These are phyloP conservation scores for Coecobrya sp. DNA, from an alignment of 2,888 invertebrate species.

Conservation along the genomic window DNA sequence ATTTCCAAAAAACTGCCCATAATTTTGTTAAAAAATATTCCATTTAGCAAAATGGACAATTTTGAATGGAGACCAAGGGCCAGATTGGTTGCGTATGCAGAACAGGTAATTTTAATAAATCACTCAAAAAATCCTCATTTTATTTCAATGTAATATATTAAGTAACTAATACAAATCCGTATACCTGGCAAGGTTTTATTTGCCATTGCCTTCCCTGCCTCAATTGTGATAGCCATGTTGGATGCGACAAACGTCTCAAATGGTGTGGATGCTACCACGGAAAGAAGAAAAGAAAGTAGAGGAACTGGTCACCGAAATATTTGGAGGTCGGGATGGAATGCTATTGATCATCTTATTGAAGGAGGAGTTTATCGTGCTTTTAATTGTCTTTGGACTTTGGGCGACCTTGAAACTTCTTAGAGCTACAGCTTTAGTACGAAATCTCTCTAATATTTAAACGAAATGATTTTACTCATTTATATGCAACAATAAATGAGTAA, in stretches of 20 bases:
- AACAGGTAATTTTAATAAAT: constrained; percentile 20
- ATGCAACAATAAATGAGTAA: too few relatives aligned
- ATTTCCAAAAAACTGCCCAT: too few relatives aligned
- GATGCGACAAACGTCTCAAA: background rate
- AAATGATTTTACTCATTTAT: too few relatives aligned
- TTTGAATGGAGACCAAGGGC: constrained; percentile 33
- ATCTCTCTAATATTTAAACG: too few relatives aligned
- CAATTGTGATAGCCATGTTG: background rate
- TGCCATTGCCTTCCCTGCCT: constrained; percentile 3
- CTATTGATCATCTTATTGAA: background rate
- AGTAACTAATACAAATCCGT: too few relatives aligned
- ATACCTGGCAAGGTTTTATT: too few relatives aligned
- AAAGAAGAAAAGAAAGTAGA: background rate
- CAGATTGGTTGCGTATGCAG: background rate
- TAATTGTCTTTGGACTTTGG: constrained; percentile 4
- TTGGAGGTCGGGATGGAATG: constrained; percentile 19
- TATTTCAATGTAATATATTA: too few relatives aligned
- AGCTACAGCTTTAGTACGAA: background rate
- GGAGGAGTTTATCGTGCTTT: background rate
- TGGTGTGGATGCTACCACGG: background rate
- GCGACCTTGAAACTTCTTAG: background rate
- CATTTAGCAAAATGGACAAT: background rate
- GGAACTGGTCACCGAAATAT: background rate
- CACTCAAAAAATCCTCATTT: too few relatives aligned
- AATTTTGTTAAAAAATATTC: too few relatives aligned